phyloP scores from a whole-genome alignment of 2,113 vertebrate genomes.

The Phaethon lepturus region DNA sequence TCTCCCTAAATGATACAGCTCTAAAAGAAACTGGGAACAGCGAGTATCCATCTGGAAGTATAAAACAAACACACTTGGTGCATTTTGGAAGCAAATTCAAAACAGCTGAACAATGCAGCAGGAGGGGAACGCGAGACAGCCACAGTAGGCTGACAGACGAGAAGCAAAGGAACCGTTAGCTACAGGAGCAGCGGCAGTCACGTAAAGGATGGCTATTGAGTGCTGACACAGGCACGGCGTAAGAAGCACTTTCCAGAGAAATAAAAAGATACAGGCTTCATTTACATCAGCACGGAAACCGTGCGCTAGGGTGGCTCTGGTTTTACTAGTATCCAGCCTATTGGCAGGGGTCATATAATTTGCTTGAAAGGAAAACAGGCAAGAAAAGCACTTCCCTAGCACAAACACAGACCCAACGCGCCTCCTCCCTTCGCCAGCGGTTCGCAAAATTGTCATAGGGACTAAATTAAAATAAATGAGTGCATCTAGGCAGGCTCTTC shows the following conservation, averaged over 20 bases:
- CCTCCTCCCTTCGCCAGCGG: not conserved
- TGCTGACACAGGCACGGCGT: rapidly evolving
- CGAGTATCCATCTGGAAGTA: slow-evolving; percentile 20
- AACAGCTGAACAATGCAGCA: slow-evolving; percentile 61
- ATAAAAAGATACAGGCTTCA: not conserved
- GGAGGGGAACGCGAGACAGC: slow-evolving; percentile 37
- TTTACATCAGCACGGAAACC: not conserved
- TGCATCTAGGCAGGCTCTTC: not conserved
- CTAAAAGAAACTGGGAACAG: not conserved
- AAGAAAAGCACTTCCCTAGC: not conserved
- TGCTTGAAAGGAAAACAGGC: not conserved
- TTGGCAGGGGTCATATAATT: not conserved
- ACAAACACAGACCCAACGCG: not conserved
- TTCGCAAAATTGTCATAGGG: rapidly evolving
- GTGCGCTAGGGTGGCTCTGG: not conserved
- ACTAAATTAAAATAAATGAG: not conserved
- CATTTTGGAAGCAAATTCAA: slow-evolving; percentile 45
- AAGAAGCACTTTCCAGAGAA: not conserved
- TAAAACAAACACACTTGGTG: not conserved
- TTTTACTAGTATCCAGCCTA: not conserved
- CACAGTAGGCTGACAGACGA: not conserved
- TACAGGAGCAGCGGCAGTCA: not conserved
- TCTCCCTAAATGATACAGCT: not conserved
- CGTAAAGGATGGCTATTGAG: not conserved
- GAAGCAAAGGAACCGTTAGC: not conserved